These are phyloP conservation scores for Leptopterna dolabrata DNA, from an alignment of 2,888 invertebrate species.

Conservation along the genomic window DNA sequence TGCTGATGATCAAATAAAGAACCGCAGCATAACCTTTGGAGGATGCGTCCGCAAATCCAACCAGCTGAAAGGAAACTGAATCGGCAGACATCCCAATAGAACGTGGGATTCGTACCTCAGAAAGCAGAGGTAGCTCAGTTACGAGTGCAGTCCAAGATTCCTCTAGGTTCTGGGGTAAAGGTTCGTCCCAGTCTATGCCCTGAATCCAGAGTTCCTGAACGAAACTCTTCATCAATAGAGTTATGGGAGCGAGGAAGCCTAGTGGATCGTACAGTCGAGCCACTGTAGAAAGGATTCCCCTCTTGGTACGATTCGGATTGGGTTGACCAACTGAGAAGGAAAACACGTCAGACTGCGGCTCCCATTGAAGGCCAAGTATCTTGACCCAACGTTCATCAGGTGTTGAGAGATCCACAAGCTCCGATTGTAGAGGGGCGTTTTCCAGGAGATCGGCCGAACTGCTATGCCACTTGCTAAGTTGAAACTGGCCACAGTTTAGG, in stretches of 20 bases:
- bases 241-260: not conserved
- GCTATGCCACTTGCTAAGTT: too few species aligned
- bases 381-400: too few species aligned
- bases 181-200: conserved; percentile 8
- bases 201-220: not conserved
- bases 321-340: not conserved
- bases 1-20: too few species aligned
- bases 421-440: too few species aligned
- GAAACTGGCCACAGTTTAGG: too few species aligned
- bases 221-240: not conserved
- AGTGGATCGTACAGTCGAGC: conserved; percentile 9
- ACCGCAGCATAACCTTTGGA: not conserved
- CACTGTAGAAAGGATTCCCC: not conserved
- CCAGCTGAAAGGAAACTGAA: not conserved
- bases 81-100: not conserved
- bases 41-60: not conserved
- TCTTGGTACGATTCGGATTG: not conserved
- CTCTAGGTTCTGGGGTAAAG: not conserved
- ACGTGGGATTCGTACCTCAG: not conserved
- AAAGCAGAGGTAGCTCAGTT: not conserved
- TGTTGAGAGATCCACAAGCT: too few species aligned
- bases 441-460: too few species aligned
- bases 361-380: too few species aligned
- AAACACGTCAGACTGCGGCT: not conserved
- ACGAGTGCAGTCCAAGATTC: not conserved